Evolutionary conservation across 2,797 vertebrate species (phyloP).

Genomic region (Octomys mimax): DNA sequence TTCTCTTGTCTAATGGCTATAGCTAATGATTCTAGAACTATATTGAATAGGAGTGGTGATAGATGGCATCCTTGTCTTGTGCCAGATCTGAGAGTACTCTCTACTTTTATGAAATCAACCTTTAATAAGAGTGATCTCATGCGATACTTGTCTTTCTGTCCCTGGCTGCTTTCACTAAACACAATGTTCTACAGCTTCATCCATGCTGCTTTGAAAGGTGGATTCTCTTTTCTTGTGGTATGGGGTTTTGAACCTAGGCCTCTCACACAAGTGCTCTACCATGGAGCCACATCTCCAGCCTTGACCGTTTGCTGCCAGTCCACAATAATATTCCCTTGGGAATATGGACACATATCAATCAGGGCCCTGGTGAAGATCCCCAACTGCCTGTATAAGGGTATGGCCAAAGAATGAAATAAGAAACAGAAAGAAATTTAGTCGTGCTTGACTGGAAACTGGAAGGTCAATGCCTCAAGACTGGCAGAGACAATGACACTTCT

Average conservation of each 20-base stretch:
- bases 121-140: background rate
- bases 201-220: background rate
- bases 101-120: background rate
- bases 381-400: no score
- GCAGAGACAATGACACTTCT: no score
- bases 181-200: background rate
- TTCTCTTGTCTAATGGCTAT: no score
- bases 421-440: no score
- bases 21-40: no score
- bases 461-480: no score
- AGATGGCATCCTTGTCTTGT: no score
- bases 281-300: background rate
- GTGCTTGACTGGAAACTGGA: no score
- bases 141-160: background rate
- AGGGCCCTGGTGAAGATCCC: no score
- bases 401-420: no score
- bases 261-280: background rate
- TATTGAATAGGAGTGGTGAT: no score
- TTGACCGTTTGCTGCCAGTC: background rate
- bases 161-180: background rate
- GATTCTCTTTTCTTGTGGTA: background rate
- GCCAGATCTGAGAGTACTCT: background rate
- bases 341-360: background rate
- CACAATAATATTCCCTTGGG: background rate
- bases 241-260: background rate